These are phyloP conservation scores for Okapia johnstoni DNA, from an alignment of 2,113 vertebrate genomes.

Conservation along the genomic window DNA sequence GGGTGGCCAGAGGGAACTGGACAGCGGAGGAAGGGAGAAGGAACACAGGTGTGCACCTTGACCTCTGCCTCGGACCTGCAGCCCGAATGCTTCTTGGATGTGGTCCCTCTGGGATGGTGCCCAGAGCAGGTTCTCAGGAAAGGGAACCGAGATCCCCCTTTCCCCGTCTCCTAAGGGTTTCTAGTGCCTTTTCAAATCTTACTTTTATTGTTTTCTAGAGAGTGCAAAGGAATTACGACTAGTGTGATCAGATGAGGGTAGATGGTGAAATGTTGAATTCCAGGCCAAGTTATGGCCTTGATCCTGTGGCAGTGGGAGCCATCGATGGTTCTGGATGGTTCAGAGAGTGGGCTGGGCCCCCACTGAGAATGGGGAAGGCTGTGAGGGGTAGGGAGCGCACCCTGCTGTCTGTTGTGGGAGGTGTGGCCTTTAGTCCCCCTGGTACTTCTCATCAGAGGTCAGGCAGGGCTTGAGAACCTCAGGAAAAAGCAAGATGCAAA, in stretches of 20 bases:
- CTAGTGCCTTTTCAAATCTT: background rate
- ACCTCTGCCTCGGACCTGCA: background rate
- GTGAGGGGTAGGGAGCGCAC: background rate
- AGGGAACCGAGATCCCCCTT: background rate
- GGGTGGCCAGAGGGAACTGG: background rate
- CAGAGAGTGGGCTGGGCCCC: background rate
- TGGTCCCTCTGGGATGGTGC: background rate
- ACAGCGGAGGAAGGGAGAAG: background rate
- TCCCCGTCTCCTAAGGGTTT: background rate
- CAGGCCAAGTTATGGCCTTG: background rate
- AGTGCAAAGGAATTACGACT: background rate
- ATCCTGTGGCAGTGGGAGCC: background rate
- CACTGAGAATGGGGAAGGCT: no score
- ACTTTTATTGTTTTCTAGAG: background rate
- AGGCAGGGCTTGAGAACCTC: no score
- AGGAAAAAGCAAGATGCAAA: background rate
- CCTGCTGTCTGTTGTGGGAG: rapidly evolving
- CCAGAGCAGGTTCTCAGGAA: background rate
- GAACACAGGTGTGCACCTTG: rapidly evolving
- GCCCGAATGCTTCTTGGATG: background rate
- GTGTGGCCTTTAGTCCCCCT: background rate
- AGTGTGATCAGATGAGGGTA: background rate
- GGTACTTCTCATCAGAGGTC: background rate
- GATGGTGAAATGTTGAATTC: background rate
- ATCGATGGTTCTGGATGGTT: background rate